Percentiles rank a stretch among this genome's conserved stretches.
Evolutionary conservation across 2,113 vertebrate species (phyloP).

Genomic region (Oreocharis arfaki): DNA sequence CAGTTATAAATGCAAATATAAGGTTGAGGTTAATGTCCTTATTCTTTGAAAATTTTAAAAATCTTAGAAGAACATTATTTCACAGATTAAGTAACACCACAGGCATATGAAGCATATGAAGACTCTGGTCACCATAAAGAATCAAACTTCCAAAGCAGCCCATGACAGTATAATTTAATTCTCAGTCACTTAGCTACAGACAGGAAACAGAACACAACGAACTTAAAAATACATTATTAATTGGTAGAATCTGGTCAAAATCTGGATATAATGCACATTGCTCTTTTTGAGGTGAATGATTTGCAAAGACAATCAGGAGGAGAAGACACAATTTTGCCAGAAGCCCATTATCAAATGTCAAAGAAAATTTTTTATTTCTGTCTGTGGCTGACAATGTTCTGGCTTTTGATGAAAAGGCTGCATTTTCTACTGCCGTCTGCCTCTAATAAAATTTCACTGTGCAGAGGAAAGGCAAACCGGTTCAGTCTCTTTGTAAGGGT

Average conservation of each 20-base stretch:
- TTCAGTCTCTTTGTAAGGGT: not conserved
- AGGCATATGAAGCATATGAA: not conserved
- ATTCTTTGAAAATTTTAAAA: not conserved
- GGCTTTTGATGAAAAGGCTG: not conserved
- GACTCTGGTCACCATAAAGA: not conserved
- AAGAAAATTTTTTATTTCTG: not conserved
- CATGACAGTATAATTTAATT: not conserved
- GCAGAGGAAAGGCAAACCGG: not conserved
- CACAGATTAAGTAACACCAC: not conserved
- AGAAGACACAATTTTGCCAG: conserved; percentile 11
- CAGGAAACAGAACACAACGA: not conserved
- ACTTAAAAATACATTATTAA: not conserved
- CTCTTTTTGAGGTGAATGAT: conserved; percentile 13
- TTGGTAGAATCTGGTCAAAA: not conserved
- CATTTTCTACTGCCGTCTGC: not conserved
- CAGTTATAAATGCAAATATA: not conserved
- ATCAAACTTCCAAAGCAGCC: not conserved
- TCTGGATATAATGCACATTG: not conserved
- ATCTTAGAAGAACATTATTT: not conserved
- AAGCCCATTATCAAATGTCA: conserved; percentile 30
- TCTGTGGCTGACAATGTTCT: not conserved
- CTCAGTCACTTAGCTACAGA: not conserved
- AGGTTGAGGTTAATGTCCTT: not conserved
- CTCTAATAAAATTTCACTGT: not conserved
- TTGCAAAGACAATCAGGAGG: not conserved